These are phyloP conservation scores for Glareola pratincola DNA, from an alignment of 2,113 vertebrate genomes.

Conservation along the genomic window DNA sequence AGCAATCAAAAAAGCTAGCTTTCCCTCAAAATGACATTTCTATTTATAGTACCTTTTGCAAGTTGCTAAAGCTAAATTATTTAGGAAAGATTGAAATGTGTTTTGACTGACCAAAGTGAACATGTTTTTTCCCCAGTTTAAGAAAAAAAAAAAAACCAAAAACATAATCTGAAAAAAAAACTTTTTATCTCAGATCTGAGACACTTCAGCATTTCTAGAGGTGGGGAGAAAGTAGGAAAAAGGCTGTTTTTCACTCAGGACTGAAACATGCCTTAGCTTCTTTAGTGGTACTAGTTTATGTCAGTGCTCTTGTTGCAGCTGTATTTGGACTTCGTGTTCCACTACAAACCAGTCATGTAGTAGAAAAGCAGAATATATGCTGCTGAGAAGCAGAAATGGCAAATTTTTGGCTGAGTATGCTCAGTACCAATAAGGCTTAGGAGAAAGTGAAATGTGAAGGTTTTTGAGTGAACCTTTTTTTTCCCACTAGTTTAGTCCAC, in stretches of 20 bases:
- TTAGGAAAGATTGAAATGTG: conserved; percentile 6
- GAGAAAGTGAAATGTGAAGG: not conserved
- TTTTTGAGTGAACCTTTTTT: not conserved
- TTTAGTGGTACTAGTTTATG: not conserved
- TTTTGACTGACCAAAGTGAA: not conserved
- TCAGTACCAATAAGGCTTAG: not conserved
- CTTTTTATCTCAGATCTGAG: not conserved
- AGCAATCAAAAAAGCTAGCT: not conserved
- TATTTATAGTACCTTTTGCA: not conserved
- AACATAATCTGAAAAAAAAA: not conserved
- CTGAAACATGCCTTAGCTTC: not conserved
- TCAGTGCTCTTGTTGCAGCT: not conserved
- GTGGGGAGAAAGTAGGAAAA: not conserved
- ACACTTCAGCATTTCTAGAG: not conserved
- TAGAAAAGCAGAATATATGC: not conserved
- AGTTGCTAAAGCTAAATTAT: not conserved
- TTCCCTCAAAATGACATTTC: not conserved
- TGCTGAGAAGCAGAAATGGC: not conserved
- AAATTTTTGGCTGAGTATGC: not conserved
- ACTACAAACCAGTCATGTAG: not conserved
- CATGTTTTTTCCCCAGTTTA: not conserved
- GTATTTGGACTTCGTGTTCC: not conserved
- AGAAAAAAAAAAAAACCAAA: not conserved
- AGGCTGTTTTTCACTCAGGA: not conserved
- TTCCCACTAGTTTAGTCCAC: not conserved